Evolutionary conservation across 2,797 vertebrate genomes (phyloP).

Genomic region (Dicrostonyx torquatus): DNA sequence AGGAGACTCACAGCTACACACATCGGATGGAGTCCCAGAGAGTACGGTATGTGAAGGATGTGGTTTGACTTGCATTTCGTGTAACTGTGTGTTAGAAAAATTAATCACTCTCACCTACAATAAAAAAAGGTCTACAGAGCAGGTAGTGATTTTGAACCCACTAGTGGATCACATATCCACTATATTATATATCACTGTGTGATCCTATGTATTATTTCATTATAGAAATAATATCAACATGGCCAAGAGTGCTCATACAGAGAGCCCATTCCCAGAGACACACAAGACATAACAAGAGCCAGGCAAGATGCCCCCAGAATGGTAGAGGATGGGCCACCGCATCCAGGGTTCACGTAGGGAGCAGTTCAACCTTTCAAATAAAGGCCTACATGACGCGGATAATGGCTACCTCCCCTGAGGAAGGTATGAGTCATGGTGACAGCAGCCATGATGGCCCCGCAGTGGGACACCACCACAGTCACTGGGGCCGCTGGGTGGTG

Average conservation of each 20-base stretch:
- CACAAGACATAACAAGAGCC: too few relatives aligned
- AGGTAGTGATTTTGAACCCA: conserved; percentile 35
- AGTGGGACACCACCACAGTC: rapidly evolving
- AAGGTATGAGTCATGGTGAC: not conserved
- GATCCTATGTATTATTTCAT: conserved; percentile 7
- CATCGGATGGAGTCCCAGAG: conserved; percentile 25
- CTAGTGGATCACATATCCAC: not conserved
- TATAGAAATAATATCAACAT: not conserved
- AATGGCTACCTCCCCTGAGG: rapidly evolving
- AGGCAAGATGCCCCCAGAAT: not conserved
- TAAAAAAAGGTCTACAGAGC: conserved; percentile 26
- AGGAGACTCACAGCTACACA: conserved; percentile 70
- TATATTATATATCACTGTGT: not conserved
- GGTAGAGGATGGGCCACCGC: not conserved
- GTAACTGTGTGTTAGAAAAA: conserved; percentile 73
- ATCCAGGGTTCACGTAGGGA: not conserved
- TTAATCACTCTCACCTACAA: conserved; percentile 60
- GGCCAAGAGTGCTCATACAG: not conserved
- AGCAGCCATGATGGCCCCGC: not conserved
- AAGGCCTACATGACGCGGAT: not conserved
- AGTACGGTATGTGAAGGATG: conserved; percentile 56
- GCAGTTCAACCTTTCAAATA: not conserved
- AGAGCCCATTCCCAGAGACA: not conserved
- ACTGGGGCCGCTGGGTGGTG: rapidly evolving
- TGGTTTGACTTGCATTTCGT: conserved; percentile 68